Evolutionary conservation across 2,113 vertebrate genomes (phyloP).

Genomic region (Pedetes capensis): DNA sequence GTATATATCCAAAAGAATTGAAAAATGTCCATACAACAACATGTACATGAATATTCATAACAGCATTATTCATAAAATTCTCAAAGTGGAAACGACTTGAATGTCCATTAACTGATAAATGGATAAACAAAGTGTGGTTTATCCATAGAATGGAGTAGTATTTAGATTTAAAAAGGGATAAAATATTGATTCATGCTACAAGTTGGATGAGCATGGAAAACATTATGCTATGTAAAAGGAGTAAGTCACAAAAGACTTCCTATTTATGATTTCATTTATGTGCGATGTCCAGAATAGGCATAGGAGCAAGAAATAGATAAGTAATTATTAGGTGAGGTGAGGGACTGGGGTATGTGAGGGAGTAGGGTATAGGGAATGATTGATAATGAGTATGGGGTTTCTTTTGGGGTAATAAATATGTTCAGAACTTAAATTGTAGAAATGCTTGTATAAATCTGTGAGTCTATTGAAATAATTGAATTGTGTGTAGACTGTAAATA

Average conservation of each 20-base stretch:
- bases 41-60: not conserved
- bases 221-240: not conserved
- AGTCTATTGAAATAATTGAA: not conserved
- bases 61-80: not conserved
- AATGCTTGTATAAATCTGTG: not conserved
- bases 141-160: not conserved
- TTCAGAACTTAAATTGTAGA: not conserved
- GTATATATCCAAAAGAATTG: not conserved
- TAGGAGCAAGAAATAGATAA: not conserved
- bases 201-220: not conserved
- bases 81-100: not conserved
- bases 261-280: not conserved
- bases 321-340: not conserved
- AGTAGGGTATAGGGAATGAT: not conserved
- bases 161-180: not conserved
- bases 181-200: not conserved
- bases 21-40: not conserved
- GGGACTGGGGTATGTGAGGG: not conserved
- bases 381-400: not conserved
- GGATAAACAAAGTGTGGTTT: not conserved
- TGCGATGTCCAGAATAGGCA: not conserved
- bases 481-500: not conserved
- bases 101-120: not conserved
- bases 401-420: not conserved
- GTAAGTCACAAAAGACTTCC: not conserved